These are phyloP conservation scores for Vanessa atalanta DNA, from an alignment of 1,140 invertebrate species.

Conservation along the genomic window DNA sequence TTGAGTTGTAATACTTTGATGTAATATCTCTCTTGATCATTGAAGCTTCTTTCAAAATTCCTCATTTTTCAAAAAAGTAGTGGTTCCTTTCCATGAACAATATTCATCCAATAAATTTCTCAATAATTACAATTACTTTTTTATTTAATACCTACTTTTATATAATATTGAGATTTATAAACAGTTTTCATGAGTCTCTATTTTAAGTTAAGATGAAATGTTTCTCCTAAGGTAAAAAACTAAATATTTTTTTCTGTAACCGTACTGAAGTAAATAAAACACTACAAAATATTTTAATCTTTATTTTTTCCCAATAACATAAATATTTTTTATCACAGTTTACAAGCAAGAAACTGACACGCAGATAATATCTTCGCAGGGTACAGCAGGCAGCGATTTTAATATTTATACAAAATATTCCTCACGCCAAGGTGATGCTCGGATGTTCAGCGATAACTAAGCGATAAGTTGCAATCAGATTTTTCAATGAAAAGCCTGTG, in stretches of 20 bases:
- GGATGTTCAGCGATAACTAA: no score
- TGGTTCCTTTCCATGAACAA: neutral
- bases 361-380: neutral
- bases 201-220: no score
- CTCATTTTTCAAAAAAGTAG: neutral
- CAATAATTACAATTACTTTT: neutral
- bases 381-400: no score
- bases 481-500: no score
- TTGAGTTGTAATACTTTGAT: neutral
- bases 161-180: no score
- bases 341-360: neutral
- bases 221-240: no score
- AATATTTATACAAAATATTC: no score
- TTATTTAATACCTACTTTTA: neutral
- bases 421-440: no score
- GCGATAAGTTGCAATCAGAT: no score
- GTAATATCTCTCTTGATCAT: neutral
- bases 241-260: neutral
- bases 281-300: neutral
- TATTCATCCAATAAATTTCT: constrained; percentile 2
- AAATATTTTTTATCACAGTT: constrained; percentile 3
- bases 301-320: neutral
- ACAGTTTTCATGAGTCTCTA: no score
- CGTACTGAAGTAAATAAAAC: neutral
- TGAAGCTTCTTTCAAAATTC: neutral